These are phyloP conservation scores for Capitella teleta DNA, from an alignment of 1,140 invertebrate genomes.

Conservation along the genomic window DNA sequence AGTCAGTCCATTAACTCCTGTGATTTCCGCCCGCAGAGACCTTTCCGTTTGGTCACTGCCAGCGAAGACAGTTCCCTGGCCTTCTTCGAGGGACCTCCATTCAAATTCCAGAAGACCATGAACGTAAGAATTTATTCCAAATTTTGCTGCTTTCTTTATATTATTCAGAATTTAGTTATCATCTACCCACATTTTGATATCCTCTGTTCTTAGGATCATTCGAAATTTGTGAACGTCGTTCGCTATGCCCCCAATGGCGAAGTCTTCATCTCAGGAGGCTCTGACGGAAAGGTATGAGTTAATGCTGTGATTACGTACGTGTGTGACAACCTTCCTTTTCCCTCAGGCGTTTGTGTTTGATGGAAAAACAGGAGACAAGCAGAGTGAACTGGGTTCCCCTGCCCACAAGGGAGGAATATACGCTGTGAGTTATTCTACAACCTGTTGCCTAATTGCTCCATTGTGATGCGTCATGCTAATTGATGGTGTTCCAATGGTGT, in stretches of 20 bases:
- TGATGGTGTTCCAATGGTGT: too few relatives aligned
- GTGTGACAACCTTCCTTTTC: not conserved
- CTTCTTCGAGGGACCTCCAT: slow-evolving; percentile 94
- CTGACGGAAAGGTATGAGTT: slow-evolving; percentile 88
- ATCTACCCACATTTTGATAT: slow-evolving; percentile 8
- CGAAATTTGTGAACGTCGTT: slow-evolving; percentile 87
- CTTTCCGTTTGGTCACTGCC: slow-evolving; percentile 88
- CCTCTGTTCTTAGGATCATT: slow-evolving; percentile 63
- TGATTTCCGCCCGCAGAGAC: slow-evolving; percentile 78
- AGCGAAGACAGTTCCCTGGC: slow-evolving; percentile 92
- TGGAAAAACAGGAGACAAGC: slow-evolving; percentile 68
- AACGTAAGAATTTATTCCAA: slow-evolving; percentile 17
- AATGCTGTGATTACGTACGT: too few relatives aligned
- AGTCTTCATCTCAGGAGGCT: slow-evolving; percentile 86
- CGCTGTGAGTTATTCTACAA: slow-evolving; percentile 49
- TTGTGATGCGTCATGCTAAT: too few relatives aligned
- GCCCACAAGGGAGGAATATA: slow-evolving; percentile 78
- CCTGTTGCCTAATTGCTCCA: too few relatives aligned
- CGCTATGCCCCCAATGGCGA: slow-evolving; percentile 86
- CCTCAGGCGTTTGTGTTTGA: slow-evolving; percentile 72
- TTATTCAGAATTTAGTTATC: not conserved
- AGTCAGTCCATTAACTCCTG: slow-evolving; percentile 92
- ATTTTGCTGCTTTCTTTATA: too few relatives aligned
- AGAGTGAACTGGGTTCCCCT: slow-evolving; percentile 61
- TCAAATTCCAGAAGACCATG: slow-evolving; percentile 71